Evolutionary conservation across 2,888 invertebrate species (phyloP).

Genomic region (Megalurothrips usitatus): DNA sequence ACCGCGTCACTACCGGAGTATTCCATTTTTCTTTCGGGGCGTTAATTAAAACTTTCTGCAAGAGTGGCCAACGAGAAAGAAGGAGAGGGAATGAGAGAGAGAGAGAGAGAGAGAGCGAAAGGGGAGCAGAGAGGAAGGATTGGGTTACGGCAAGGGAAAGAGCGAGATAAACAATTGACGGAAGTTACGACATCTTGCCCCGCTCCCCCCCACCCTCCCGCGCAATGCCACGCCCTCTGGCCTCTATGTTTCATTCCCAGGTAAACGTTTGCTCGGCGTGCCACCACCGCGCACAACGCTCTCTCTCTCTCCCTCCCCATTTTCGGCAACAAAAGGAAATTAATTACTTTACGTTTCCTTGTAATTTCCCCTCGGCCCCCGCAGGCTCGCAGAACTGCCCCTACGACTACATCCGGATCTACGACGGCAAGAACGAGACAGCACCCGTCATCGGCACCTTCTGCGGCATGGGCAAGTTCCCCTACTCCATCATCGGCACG

Average conservation of each 20-base stretch:
- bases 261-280: background rate
- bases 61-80: background rate
- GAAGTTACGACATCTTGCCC: slow-evolving; percentile 2
- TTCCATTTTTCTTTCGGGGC: slow-evolving; percentile 22
- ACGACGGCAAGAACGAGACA: slow-evolving; percentile 84
- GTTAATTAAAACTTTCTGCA: slow-evolving; percentile 24
- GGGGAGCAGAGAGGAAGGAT: background rate
- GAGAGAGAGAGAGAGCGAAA: background rate
- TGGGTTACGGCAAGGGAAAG: too few species aligned
- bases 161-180: background rate
- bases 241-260: background rate
- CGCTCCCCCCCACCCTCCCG: background rate
- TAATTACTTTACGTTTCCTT: too few species aligned
- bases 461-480: slow-evolving; percentile 90
- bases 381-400: slow-evolving; percentile 79
- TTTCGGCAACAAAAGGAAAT: too few species aligned
- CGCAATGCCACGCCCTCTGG: background rate
- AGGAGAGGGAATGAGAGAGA: background rate
- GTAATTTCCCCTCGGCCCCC: background rate
- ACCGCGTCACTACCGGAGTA: slow-evolving; percentile 13
- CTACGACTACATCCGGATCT: slow-evolving; percentile 82
- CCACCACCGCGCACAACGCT: too few species aligned
- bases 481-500: slow-evolving; percentile 89
- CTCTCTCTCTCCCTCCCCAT: too few species aligned
- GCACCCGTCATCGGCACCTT: slow-evolving; percentile 85